Conservation (phyloP, 2,113 vertebrate species). For the Aptenodytes forsteri region DNA sequence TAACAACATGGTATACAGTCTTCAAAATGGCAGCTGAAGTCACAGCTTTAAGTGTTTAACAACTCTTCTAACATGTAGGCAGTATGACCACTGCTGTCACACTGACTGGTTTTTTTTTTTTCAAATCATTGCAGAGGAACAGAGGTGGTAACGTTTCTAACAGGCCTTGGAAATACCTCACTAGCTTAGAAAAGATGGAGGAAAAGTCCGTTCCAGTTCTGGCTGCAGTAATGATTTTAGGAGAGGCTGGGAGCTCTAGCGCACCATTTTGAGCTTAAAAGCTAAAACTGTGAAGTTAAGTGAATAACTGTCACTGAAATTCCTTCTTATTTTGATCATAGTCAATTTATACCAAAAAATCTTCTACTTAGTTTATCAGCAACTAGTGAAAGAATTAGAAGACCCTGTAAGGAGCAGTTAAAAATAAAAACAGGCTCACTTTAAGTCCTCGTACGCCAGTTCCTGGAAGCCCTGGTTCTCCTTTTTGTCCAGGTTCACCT, state of each 20-base stretch:
- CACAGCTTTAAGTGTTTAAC: not conserved
- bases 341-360: not conserved
- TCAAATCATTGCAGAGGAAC: not conserved
- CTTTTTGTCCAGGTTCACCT: constrained; percentile 62
- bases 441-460: constrained; percentile 75
- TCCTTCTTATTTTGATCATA: not conserved
- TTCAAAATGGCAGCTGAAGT: not conserved
- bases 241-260: not conserved
- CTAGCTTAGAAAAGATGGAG: not conserved
- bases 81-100: rapidly evolving
- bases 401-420: not conserved
- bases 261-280: not conserved
- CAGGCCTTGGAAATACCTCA: not conserved
- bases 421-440: constrained; percentile 65
- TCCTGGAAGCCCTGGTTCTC: constrained; percentile 69
- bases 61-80: not conserved
- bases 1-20: not conserved
- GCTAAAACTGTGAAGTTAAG: not conserved
- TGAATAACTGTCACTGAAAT: not conserved
- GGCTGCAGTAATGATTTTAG: not conserved
- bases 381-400: not conserved
- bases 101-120: not conserved
- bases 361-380: not conserved
- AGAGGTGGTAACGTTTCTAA: not conserved
- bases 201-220: not conserved